These are phyloP conservation scores for Macrobrachium rosenbergii DNA, from an alignment of 1,140 invertebrate species.

Conservation along the genomic window DNA sequence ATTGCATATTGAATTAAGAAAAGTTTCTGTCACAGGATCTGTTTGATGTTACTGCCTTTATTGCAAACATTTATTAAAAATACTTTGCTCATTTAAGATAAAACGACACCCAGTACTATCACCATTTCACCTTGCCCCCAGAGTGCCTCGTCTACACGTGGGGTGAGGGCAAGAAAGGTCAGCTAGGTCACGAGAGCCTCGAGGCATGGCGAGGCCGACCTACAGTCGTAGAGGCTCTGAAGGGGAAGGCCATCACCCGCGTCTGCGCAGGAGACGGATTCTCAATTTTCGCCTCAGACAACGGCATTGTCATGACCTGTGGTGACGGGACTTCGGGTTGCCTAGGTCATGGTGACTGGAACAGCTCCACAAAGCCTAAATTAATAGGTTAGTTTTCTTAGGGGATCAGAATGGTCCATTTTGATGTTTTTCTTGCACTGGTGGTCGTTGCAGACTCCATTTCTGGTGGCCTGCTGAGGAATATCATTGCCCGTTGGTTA, in stretches of 20 bases:
- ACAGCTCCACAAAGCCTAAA: slow-evolving; percentile 75
- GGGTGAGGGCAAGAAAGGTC: slow-evolving; percentile 79
- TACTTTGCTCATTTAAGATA: too few relatives aligned
- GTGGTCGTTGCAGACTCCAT: too few relatives aligned
- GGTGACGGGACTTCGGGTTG: slow-evolving; percentile 78
- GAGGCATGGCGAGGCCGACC: slow-evolving; percentile 74
- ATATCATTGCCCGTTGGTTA: too few relatives aligned
- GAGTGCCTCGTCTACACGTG: slow-evolving; percentile 80
- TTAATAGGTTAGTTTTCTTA: slow-evolving; percentile 72
- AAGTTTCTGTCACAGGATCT: too few relatives aligned
- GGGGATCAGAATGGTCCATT: too few relatives aligned
- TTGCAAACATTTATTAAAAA: too few relatives aligned
- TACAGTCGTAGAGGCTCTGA: slow-evolving; percentile 75
- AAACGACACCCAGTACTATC: background rate
- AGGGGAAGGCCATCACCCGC: slow-evolving; percentile 76
- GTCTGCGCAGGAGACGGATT: slow-evolving; percentile 75
- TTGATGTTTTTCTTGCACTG: too few relatives aligned
- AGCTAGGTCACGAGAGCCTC: slow-evolving; percentile 78
- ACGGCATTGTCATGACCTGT: slow-evolving; percentile 81
- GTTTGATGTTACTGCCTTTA: too few relatives aligned
- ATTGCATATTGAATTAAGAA: too few relatives aligned
- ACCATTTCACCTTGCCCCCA: slow-evolving; percentile 22
- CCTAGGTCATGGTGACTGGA: slow-evolving; percentile 78
- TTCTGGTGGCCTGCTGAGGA: too few relatives aligned
- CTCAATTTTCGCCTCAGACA: slow-evolving; percentile 77